Evolutionary conservation across 2,888 invertebrate species (phyloP), one percentile per base, ranked within the genome.

Genomic region (Bellardia pandia): DNA sequence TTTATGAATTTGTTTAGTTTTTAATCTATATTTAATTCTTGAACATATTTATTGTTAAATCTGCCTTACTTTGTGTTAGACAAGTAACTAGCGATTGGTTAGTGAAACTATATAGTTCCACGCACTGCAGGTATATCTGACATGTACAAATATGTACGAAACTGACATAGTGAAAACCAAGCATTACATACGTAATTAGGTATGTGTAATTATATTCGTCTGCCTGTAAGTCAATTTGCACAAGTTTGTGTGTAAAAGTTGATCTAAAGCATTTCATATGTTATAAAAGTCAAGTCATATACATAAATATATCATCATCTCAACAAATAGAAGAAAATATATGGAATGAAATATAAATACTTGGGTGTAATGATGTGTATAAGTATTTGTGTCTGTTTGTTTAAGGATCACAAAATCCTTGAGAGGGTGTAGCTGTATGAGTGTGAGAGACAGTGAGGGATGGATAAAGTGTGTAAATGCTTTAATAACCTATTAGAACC

Each of bases 401-500:
- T 7, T 30, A 13, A 58, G 53, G 53, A 23, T 53, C 53, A 53
- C 5, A 9, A 23, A 9, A 53, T 9, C 9, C 9, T 9, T 30
- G 9, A 33, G 33, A 23, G 48, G 11, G n/a, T 33, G 71, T 71
- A 13, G 33, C 33, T 30, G 33, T 37, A 37, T 16, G 48, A 23
- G 30, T 30, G 42, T 14, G 14, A 40, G 23, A 51, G n/a, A 62
- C 45, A 11, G 13, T 51, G 11, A 13, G 62, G 1, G 2, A 60
- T 3, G 23, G 40, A 1, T 0, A 23, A 23, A 53, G 42, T 83
- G 88, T 85, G 66, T 42, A 82, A 80, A 85, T 82, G 85, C 86
- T 89, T 90, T 87, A 77, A 69, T 71, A 69, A 71, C 51, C 66
- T 66, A 68, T 37, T 48, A 68, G 71, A 84, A 62, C 78, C 77